A percentile compares a stretch with the other conserved stretches of the same genome.
Conservation (phyloP, 2,797 vertebrate species). For the Setipinna tenuifilis region DNA sequence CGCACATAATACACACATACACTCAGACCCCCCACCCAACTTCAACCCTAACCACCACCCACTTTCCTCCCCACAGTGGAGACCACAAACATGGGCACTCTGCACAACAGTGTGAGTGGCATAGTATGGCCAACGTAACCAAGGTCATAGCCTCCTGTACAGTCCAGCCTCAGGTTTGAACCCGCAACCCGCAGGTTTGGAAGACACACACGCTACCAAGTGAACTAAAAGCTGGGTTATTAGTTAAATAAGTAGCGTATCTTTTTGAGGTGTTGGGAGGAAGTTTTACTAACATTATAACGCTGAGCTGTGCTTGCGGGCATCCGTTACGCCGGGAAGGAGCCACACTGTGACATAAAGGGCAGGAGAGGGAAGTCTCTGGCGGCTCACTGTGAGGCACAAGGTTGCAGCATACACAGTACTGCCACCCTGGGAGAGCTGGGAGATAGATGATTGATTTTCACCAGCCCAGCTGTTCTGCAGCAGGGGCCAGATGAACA, state of each 20-base stretch:
- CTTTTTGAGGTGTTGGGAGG: too few relatives aligned
- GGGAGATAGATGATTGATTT: constrained; percentile 30
- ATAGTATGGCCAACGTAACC: too few relatives aligned
- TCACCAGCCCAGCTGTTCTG: constrained; percentile 28
- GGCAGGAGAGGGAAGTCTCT: constrained; percentile 25
- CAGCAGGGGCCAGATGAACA: background rate
- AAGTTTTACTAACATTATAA: too few relatives aligned
- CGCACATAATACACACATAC: background rate
- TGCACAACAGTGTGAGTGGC: background rate
- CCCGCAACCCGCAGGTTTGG: too few relatives aligned
- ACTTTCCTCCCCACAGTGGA: background rate
- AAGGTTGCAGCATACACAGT: background rate
- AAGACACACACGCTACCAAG: too few relatives aligned
- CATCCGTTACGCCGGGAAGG: background rate
- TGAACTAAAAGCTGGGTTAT: too few relatives aligned
- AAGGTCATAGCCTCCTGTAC: too few relatives aligned
- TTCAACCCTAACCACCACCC: background rate
- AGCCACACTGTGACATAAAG: constrained; percentile 16
- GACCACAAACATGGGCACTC: background rate
- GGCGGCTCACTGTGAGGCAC: background rate
- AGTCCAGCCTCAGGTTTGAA: too few relatives aligned
- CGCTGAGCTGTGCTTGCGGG: too few relatives aligned
- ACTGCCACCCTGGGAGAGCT: constrained; percentile 29
- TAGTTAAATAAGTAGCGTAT: too few relatives aligned
- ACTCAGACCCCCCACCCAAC: background rate